These are phyloP conservation scores for Dynastes hyllus DNA, from an alignment of 2,888 invertebrate genomes.

Conservation along the genomic window DNA sequence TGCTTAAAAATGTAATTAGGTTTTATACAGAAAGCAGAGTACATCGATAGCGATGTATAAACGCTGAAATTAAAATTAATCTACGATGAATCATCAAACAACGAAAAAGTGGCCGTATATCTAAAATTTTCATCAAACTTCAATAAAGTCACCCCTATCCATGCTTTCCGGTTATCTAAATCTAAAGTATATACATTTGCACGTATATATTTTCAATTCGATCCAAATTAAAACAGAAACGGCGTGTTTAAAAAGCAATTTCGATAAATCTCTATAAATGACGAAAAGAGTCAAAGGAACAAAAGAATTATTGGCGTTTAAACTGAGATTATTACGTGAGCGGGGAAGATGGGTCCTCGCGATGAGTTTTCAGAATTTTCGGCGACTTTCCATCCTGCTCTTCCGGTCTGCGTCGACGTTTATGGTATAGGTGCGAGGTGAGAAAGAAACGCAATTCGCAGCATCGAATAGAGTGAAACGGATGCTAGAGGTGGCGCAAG, in stretches of 20 bases:
- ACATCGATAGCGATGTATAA: too few species aligned
- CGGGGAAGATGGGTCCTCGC: slow-evolving; percentile 50
- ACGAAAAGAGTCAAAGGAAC: slow-evolving; percentile 57
- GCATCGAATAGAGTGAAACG: slow-evolving; percentile 13
- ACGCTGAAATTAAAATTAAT: too few species aligned
- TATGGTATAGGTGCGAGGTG: slow-evolving; percentile 20
- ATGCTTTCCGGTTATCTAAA: too few species aligned
- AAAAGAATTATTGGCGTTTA: slow-evolving; percentile 63
- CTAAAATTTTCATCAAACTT: too few species aligned
- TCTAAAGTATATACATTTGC: too few species aligned
- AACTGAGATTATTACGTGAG: slow-evolving; percentile 61
- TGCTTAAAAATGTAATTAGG: too few species aligned
- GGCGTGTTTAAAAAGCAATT: slow-evolving; percentile 57
- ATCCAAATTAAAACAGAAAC: slow-evolving; percentile 43
- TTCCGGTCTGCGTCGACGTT: slow-evolving; percentile 32
- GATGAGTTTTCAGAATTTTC: slow-evolving; percentile 48
- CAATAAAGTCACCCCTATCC: too few species aligned
- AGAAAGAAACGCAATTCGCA: not conserved
- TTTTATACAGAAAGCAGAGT: too few species aligned
- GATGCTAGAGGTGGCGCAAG: not conserved
- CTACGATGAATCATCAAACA: too few species aligned
- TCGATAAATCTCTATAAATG: slow-evolving; percentile 60
- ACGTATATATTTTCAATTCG: not conserved
- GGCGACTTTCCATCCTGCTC: not conserved
- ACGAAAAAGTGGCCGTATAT: too few species aligned